Evolutionary conservation across 2,113 vertebrate genomes (phyloP), one percentile per base, ranked within the genome.

Genomic region (Heliornis fulica): DNA sequence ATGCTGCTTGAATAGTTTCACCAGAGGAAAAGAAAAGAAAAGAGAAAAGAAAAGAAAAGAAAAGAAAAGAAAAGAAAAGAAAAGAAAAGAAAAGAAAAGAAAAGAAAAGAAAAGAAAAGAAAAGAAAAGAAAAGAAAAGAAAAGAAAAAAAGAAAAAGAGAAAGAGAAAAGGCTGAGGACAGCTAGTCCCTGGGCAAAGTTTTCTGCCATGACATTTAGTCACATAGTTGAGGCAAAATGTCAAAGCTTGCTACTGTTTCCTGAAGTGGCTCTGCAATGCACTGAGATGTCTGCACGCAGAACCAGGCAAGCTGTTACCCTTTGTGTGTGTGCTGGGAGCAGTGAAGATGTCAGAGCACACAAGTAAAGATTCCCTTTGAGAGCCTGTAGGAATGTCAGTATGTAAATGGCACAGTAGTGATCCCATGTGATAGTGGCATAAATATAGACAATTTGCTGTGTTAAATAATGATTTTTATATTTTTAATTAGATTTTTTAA

Each of bases 311-410:
- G 10, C 23, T 79, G 9, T 57, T 25, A 15, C 64, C 53, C 20
- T 76, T 41, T 22, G 10, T 63, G n/a, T 1, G 0, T 61, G 21
- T 5, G 0, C 22, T 26, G 38, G 22, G 15, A 65, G 2, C 36
- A 13, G 15, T 2, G 3, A 54, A 26, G 31, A 4, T 25, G 28
- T 19, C 29, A 28, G 45, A 45, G 22, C 65, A 28, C 18, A 17
- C 7, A 10, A 2, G 0, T 48, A 26, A 0, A 0, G 10, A 12
- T 68, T 18, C 31, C 10, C 32, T 50, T 45, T 61, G 11, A 77
- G 28, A 76, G 4, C 28, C 23, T 76, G 63, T 19, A 25, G 34
- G 22, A 34, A 57, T 43, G 56, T 76, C 15, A 15, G 25, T 20
- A 6, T 32, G n/a, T 50, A 17, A 36, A 48, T 43, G 25, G 48